phyloP scores from a whole-genome alignment of 2,113 vertebrate genomes.

The Poecile atricapillus region DNA sequence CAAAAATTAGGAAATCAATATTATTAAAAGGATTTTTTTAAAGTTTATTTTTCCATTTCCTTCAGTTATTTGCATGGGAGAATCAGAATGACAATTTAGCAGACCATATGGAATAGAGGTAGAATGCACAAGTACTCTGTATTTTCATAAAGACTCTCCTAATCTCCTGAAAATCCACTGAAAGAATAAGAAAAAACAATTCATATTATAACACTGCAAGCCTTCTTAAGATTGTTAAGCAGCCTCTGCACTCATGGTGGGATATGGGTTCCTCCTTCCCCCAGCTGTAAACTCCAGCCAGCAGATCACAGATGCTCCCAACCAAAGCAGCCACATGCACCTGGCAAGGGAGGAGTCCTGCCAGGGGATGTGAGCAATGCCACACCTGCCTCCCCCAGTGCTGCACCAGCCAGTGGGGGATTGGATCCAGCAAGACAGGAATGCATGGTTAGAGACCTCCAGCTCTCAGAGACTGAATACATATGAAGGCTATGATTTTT shows the following conservation, averaged over 20 bases:
- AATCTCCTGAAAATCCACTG: neutral
- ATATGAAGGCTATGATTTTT: neutral
- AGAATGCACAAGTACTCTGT: neutral
- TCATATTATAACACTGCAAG: neutral
- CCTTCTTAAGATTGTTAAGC: neutral
- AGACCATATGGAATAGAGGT: neutral
- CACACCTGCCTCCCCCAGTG: neutral
- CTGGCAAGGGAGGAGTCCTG: neutral
- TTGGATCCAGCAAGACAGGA: neutral
- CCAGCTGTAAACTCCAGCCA: neutral
- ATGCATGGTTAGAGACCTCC: conserved; percentile 7
- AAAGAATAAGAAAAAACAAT: neutral
- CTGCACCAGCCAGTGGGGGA: neutral
- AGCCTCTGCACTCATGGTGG: neutral
- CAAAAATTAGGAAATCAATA: neutral
- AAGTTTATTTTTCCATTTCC: neutral
- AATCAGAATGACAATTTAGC: neutral
- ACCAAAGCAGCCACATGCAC: neutral
- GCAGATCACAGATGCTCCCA: neutral
- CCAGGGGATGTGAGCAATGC: neutral
- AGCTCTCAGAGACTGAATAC: conserved; percentile 1
- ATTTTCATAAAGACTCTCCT: neutral
- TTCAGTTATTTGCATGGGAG: neutral
- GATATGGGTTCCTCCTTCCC: neutral
- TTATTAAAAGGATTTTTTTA: neutral